Evolutionary conservation across 2,888 invertebrate species (phyloP), one percentile per base, ranked within the genome.

Genomic region (Sericinus montela): DNA sequence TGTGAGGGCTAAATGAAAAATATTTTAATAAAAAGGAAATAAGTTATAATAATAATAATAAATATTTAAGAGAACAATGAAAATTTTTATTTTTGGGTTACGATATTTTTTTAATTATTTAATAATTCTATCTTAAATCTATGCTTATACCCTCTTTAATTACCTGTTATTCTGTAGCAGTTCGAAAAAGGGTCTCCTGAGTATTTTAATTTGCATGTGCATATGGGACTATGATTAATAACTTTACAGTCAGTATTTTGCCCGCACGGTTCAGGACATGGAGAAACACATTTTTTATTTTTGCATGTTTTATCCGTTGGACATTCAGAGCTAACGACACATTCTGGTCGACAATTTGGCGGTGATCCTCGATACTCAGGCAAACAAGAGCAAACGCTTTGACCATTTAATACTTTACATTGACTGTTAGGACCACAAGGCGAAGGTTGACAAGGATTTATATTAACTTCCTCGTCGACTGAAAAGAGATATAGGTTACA

Each of bases 261-360:
- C 29, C 94, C 94, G 68, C 94, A 95, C 8, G 92, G 90, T 38
- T 93, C 93, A 40, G 91, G 91, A 58, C 94, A 95, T 38, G 94
- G 94, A 61, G 94, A 92, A 14, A 89, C 72, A 72, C 94, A 94
- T 79, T 93, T 93, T 62, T 92, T 91, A 67, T 92, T 92, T 44
- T 91, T 80, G 68, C 94, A 94, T 19, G 92, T 91, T 75, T 91
- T 91, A 52, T 91, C 90, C 29, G 87, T 75, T 1, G 91, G 69
- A 67, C 94, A 93, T 75, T 93, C 93, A 16, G 92, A 85, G 63
- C 92, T 93, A 11, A 92, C 90, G n/a, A 91, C 91, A 76, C 93
- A 94, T 76, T 93, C 93, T n/a, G 93, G 94, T 60, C 93, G 87
- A 67, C 94, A 94, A 62, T 91, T 91, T 49, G 93, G 93, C 41